A percentile compares a stretch with the other conserved stretches of the same genome.
Conservation (phyloP, 2,888 invertebrate species). For the Metalampra italica region DNA sequence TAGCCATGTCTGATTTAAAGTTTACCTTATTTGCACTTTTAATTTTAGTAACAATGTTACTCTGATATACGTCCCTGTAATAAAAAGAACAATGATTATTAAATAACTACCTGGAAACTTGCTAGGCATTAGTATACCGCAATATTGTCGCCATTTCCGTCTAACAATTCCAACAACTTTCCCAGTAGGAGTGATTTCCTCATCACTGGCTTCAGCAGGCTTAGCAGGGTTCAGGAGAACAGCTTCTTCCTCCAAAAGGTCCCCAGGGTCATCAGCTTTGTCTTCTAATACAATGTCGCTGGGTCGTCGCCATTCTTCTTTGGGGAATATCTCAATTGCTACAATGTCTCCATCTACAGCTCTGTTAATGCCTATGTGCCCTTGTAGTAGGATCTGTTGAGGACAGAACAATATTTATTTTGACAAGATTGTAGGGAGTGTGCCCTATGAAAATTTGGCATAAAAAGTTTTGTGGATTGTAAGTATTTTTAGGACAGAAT, state of each 20-base stretch:
- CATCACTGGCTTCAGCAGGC: constrained; percentile 35
- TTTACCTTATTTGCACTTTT: too few species aligned
- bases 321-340: constrained; percentile 92
- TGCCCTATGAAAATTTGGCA: too few species aligned
- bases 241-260: constrained; percentile 81
- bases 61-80: too few species aligned
- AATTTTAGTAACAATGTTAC: too few species aligned
- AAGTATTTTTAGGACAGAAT: too few species aligned
- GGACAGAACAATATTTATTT: not conserved
- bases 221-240: constrained; percentile 49
- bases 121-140: constrained; percentile 93
- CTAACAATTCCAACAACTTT: constrained; percentile 93
- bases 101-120: constrained; percentile 76
- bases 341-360: constrained; percentile 97
- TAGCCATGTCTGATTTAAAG: too few species aligned
- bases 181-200: constrained; percentile 69
- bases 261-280: constrained; percentile 84
- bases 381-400: constrained; percentile 88
- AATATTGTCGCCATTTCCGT: constrained; percentile 98
- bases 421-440: too few species aligned
- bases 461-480: too few species aligned
- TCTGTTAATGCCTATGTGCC: constrained; percentile 91
- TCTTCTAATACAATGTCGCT: constrained; percentile 91
- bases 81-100: too few species aligned
- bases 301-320: constrained; percentile 94